phyloP scores from a whole-genome alignment of 2,888 invertebrate species.

The Cheilosia scutellata region DNA sequence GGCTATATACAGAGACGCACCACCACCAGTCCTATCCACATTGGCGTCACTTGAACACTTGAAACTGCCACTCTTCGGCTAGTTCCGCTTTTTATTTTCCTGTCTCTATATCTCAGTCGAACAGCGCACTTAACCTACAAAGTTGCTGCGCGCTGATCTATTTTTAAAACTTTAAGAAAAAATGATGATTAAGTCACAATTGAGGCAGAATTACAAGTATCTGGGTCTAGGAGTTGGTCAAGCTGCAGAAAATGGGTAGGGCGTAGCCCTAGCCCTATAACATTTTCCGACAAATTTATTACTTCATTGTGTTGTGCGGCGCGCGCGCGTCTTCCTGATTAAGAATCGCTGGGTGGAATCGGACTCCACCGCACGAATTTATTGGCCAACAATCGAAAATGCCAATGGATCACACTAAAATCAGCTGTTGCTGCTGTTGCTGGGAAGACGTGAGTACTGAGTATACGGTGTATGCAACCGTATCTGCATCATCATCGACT shows the following conservation, averaged over 20 bases:
- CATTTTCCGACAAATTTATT: conserved; percentile 77
- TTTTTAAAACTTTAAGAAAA: conserved; percentile 31
- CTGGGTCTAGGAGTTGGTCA: conserved; percentile 50
- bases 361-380: conserved; percentile 55
- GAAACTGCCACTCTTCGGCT: conserved; percentile 75
- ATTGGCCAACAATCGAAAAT: conserved; percentile 68
- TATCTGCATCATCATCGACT: neutral
- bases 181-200: conserved; percentile 30
- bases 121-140: conserved; percentile 72
- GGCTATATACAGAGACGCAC: conserved; percentile 6
- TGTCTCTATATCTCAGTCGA: conserved; percentile 29
- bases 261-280: conserved; percentile 75
- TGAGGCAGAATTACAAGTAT: neutral
- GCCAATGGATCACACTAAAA: conserved; percentile 74
- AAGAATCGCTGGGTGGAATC: conserved; percentile 76
- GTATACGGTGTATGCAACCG: neutral
- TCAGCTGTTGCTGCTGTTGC: conserved; percentile 54
- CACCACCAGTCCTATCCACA: conserved; percentile 1
- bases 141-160: conserved; percentile 46
- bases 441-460: no score
- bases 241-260: conserved; percentile 37
- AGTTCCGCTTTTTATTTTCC: conserved; percentile 63
- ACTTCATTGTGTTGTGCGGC: conserved; percentile 75
- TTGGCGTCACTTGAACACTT: conserved; percentile 74
- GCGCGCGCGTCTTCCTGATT: conserved; percentile 74